Base-by-base conservation (phyloP, 2,888 invertebrate genomes). In the Cryptus viduatorius region DNA sequence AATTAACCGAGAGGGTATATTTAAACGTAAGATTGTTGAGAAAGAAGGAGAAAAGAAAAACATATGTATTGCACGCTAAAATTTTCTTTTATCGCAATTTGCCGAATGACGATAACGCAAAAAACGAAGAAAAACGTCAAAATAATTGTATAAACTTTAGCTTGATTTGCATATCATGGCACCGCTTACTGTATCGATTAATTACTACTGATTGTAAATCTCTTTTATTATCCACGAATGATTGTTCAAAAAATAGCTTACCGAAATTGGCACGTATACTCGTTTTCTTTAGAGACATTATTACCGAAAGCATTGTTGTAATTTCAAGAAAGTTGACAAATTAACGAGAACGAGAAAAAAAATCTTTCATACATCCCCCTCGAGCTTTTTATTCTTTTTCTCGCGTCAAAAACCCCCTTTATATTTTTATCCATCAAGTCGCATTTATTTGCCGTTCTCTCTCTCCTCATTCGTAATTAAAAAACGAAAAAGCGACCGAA, bases 371-470 rank as follows among this genome's bases (percentile, higher is more conserved):
- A 50, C 48, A 69, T 50, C 46, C 24, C 14, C 16, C 64, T 65
- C 65, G 44, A 19, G 7, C 19, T 14, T 31, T 75, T 19, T 12
- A 79, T 71, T 65, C 4, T 59, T 75, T n/a, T 68, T 59, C 50
- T 72, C 75, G 53, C 48, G 37, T 61, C 53, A 24, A 31, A 46
- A 53, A 10, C 14, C 46, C 46, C 42, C 46, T 14, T 81, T 79
- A 3, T 69, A 78, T 76, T 83, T 82, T 86, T 85, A 71, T 82
- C 73, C 84, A 79, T 85, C 84, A 80, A 85, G 71, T 83, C 83
- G 78, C 48, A 53, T 86, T 77, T 67, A 72, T 79, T 78, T 87
- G 82, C 83, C 87, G 84, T 86, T 88, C 86, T 78, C 83, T 88
- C 87, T 67, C 77, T 67, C 73, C 81, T 81, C 71, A 76, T 79